These are phyloP conservation scores for Callipepla californica DNA, from an alignment of 2,113 vertebrate genomes.

Conservation along the genomic window DNA sequence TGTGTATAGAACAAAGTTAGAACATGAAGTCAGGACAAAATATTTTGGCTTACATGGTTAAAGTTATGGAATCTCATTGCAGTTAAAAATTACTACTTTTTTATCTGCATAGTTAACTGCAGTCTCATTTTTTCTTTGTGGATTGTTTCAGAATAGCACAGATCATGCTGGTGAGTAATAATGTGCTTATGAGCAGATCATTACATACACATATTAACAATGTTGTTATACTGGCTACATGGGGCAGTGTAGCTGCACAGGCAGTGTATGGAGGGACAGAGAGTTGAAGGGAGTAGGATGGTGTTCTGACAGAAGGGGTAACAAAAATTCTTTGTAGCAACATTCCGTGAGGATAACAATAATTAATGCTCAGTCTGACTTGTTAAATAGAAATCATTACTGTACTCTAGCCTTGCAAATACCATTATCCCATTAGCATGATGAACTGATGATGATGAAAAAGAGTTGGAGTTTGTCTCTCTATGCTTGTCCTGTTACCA, in stretches of 20 bases:
- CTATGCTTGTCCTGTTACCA: not conserved
- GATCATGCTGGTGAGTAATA: not conserved
- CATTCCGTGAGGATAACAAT: not conserved
- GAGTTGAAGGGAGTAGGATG: slow-evolving; percentile 36
- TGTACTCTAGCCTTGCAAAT: not conserved
- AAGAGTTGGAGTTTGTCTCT: not conserved
- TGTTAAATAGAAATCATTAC: not conserved
- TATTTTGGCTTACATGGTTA: not conserved
- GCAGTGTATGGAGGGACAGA: not conserved
- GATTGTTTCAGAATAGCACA: not conserved
- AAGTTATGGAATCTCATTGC: not conserved
- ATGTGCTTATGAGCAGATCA: not conserved
- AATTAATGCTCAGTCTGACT: slow-evolving; percentile 17
- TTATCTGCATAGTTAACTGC: not conserved
- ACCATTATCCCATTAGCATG: not conserved
- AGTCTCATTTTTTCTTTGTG: not conserved
- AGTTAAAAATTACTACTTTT: not conserved
- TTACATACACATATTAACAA: not conserved
- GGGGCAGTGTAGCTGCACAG: not conserved
- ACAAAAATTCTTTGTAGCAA: slow-evolving; percentile 9
- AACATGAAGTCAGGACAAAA: not conserved
- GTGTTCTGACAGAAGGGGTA: slow-evolving; percentile 34
- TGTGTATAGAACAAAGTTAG: not conserved
- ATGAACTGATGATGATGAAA: not conserved
- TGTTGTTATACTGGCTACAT: not conserved